A percentile compares a stretch with the other conserved stretches of the same genome.
These are phyloP conservation scores for Watsonalla cultraria DNA, from an alignment of 2,888 invertebrate genomes.

Conservation along the genomic window DNA sequence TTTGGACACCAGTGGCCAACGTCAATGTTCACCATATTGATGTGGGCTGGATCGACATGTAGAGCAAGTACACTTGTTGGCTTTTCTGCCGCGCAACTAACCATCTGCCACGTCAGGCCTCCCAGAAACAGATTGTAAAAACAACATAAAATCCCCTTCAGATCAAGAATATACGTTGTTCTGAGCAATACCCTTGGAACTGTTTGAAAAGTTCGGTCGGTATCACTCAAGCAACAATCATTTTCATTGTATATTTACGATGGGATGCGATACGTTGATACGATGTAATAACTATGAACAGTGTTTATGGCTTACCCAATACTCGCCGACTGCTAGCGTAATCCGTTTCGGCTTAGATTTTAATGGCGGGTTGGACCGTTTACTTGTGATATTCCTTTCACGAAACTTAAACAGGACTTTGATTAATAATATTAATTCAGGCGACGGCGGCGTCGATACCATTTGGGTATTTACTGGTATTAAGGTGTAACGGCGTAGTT, in stretches of 20 bases:
- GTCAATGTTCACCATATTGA: too few relatives aligned
- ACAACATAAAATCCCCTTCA: not conserved
- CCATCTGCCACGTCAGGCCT: not conserved
- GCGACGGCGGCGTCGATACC: not conserved
- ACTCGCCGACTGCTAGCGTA: not conserved
- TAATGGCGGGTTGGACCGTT: not conserved
- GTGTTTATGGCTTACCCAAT: constrained; percentile 1
- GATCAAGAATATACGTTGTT: not conserved
- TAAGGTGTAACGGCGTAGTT: too few relatives aligned
- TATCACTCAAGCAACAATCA: not conserved
- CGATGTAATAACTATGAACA: not conserved
- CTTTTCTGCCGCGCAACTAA: too few relatives aligned
- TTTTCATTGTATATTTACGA: constrained; percentile 1
- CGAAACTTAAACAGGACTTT: not conserved
- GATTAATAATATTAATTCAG: not conserved
- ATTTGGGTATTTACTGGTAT: too few relatives aligned
- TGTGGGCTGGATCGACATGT: too few relatives aligned
- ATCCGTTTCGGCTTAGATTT: not conserved
- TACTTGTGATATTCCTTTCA: not conserved
- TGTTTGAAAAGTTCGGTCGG: not conserved
- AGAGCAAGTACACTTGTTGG: too few relatives aligned
- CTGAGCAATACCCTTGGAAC: not conserved
- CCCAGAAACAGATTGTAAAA: not conserved
- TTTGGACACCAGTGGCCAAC: too few relatives aligned
- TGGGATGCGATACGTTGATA: not conserved